These are phyloP conservation scores for Elachura formosa DNA, from an alignment of 2,113 vertebrate species.

Conservation along the genomic window DNA sequence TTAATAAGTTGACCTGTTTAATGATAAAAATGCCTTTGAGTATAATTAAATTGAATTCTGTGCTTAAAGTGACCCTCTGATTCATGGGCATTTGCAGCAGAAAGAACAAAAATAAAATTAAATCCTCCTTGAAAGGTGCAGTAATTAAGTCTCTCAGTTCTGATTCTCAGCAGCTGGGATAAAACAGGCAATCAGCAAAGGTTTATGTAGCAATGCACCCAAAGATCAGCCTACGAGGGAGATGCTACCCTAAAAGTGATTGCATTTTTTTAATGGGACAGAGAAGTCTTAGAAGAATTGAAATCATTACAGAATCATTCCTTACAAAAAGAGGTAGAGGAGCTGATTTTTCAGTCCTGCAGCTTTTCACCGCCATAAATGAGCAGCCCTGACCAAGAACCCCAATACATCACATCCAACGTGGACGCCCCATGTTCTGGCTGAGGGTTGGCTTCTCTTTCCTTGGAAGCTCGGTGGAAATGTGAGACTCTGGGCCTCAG, in stretches of 20 bases:
- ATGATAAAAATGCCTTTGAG: conserved; percentile 50
- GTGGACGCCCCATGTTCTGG: background rate
- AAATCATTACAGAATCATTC: background rate
- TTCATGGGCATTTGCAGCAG: conserved; percentile 58
- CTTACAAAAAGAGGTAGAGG: background rate
- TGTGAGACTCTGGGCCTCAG: background rate
- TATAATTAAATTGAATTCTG: conserved; percentile 65
- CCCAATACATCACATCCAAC: background rate
- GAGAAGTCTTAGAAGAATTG: background rate
- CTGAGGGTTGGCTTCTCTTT: background rate
- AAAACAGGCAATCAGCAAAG: background rate
- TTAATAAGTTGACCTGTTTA: conserved; percentile 56
- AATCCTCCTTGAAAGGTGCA: conserved; percentile 56
- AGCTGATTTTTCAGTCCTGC: background rate
- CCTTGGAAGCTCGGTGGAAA: background rate
- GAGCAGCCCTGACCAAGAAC: background rate
- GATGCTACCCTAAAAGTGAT: background rate
- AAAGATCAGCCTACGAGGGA: background rate
- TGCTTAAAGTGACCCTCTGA: conserved; percentile 62
- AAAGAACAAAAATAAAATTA: conserved; percentile 67
- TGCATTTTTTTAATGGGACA: background rate
- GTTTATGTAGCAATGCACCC: background rate
- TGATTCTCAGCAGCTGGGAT: conserved; percentile 43
- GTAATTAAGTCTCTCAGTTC: conserved; percentile 71
- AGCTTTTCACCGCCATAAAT: background rate